Percentiles rank a stretch among this genome's conserved stretches.
These are phyloP conservation scores for Ictalurus furcatus DNA, from an alignment of 2,113 vertebrate species.

Conservation along the genomic window DNA sequence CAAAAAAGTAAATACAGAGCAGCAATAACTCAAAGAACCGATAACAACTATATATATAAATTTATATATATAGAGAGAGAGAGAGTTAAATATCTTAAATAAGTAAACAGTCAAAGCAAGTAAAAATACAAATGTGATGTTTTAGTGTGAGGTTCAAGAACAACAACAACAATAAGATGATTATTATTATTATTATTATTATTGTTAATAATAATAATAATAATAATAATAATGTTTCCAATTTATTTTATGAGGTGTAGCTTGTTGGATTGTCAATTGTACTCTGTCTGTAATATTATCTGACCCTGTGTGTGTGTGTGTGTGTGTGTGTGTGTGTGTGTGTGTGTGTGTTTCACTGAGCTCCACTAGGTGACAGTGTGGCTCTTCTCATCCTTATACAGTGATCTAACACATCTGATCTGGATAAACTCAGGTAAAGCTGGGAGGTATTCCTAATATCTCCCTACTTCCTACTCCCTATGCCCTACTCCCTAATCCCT, in stretches of 20 bases:
- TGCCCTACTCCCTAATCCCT: neutral
- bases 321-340: neutral
- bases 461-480: neutral
- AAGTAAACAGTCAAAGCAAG: neutral
- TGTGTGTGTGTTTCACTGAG: neutral
- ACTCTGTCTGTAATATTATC: neutral
- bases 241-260: neutral
- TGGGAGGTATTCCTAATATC: no score
- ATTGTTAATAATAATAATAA: neutral
- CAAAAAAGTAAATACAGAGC: neutral
- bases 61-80: neutral
- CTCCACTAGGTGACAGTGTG: constrained; percentile 32
- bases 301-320: neutral
- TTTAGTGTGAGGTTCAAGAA: neutral
- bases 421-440: neutral
- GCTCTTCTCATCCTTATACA: neutral
- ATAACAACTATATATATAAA: neutral
- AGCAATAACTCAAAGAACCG: neutral
- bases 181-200: no score
- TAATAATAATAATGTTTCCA: neutral
- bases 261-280: neutral
- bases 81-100: neutral
- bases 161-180: neutral
- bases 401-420: neutral
- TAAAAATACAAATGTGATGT: neutral